Base-by-base conservation (phyloP, 2,113 vertebrate species). In the Oxyruncus cristatus region DNA sequence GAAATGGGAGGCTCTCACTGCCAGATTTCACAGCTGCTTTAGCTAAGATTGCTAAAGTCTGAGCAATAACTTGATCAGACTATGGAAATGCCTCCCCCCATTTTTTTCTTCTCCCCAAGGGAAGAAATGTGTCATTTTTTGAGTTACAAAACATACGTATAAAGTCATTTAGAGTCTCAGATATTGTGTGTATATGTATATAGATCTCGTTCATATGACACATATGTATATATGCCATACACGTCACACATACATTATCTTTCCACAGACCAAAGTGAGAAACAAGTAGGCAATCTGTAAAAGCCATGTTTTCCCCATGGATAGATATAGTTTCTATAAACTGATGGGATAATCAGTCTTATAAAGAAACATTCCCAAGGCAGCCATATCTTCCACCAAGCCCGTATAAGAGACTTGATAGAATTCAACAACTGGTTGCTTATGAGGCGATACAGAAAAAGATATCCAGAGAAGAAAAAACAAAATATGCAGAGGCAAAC, bases 21-120 rank as follows among this genome's bases (percentile, higher is more conserved):
- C 32, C 46, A 59, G 5, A 76, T 86, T 74, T 83, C 68, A 46
- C 27, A 71, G 42, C 30, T 59, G 39, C 50, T 42, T 61, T 9
- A 79, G 37, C 19, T 49, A 30, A 53, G 8, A 6, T 12, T 61
- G 58, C 23, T 50, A 4, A 72, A 71, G 26, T 55, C 49, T 22
- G 19, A 91, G 47, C 63, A 46, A 53, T 18, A 3, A 46, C 49
- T 72, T 70, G 26, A 73, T 68, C 22, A 88, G 15, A 66, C 11
- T 7, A 59, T 37, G 5, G 17, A 85, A 93, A 70, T 37, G 9
- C 3, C 3, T 53, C 3, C 5, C 4, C 2, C 0, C 9, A 4
- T 39, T 41, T 58, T 21, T 28, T 59, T 8, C 12, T 35, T 30
- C 2, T 27, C 13, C 14, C 42, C 0, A 1, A 79, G 33, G 14